Base-by-base conservation (phyloP, 2,797 vertebrate genomes). In the Gallinago stenura region DNA sequence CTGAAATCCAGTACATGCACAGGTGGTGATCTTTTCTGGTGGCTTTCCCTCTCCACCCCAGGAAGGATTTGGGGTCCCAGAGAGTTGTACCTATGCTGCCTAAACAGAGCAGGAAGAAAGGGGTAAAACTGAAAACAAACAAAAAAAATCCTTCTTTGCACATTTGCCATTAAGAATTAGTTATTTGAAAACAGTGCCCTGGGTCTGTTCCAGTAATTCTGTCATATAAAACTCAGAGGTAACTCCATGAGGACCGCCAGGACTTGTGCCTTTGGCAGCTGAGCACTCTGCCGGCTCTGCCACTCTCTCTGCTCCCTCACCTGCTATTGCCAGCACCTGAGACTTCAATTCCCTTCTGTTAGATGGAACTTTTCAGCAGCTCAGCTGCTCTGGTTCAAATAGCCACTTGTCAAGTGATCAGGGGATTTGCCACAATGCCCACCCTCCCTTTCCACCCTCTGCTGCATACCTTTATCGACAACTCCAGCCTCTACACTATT, bases 381-480 rank as follows among this genome's bases (percentile, higher is more conserved):
- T 82, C 21, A n/a, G 10, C 12, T 60, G 26, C 39, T 75, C n/a
- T 6, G 9, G 22, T 19, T 84, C 72, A 53, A 50, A 69, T 19
- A 83, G 25, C 6, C 24, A 75, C 35, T 51, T 75, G 9, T 28
- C 39, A 54, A 58, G 26, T 18, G 5, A 58, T 33, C 6, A 60
- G 24, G 9, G 26, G 54, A 56, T 15, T 56, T 68, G 26, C 18
- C 35, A 70, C 15, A 62, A 30, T 30, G 45, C 25, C 25, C 37
- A 9, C 15, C 35, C 46, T 83, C 21, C 16, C 64, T 12, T 50
- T 62, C 37, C 31, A 57, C 33, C 33, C 17, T 41, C 31, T 48
- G 30, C n/a, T 51, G 30, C 2, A 0, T 45, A 14, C 17, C 9
- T 66, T 73, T 65, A 12, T 41, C 0, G 0, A 28, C 69, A 83